A percentile compares a stretch with the other conserved stretches of the same genome.
Conservation (phyloP, 2,113 vertebrate genomes). For the Scomber colias region DNA sequence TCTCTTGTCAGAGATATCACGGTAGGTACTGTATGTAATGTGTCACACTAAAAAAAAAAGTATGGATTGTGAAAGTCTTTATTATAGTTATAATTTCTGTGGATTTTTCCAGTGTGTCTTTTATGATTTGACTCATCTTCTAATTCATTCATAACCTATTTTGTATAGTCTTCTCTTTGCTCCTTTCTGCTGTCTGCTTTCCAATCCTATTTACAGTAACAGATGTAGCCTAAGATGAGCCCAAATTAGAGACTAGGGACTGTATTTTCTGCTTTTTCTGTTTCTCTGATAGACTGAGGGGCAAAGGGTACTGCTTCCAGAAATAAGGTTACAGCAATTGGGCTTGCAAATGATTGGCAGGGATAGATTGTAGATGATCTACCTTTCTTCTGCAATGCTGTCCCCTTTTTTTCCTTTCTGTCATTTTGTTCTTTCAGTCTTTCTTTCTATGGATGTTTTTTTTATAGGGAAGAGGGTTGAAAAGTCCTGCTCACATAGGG, state of each 20-base stretch:
- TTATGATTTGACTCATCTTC: slow-evolving; percentile 8
- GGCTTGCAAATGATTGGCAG: slow-evolving; percentile 72
- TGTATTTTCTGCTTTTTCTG: slow-evolving; percentile 53
- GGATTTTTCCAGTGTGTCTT: slow-evolving; percentile 11
- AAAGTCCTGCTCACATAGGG: no score
- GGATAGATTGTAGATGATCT: slow-evolving; percentile 56
- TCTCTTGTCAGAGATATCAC: background rate
- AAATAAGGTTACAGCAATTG: slow-evolving; percentile 71
- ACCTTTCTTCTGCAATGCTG: slow-evolving; percentile 16
- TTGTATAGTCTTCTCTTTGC: slow-evolving; percentile 18
- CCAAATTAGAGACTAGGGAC: slow-evolving; percentile 20
- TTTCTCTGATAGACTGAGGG: slow-evolving; percentile 48
- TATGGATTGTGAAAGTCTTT: background rate
- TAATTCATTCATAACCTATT: background rate
- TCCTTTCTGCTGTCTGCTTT: slow-evolving; percentile 8
- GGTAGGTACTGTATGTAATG: background rate
- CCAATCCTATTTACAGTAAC: slow-evolving; percentile 40
- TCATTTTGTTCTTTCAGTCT: no score
- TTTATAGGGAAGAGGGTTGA: no score
- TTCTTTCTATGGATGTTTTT: no score
- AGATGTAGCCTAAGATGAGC: slow-evolving; percentile 38
- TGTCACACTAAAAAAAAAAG: no score
- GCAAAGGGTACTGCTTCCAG: slow-evolving; percentile 41
- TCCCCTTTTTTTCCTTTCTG: slow-evolving; percentile 17
- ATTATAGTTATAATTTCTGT: slow-evolving; percentile 3